Base-by-base conservation (phyloP, 2,888 invertebrate species). In the Erebia epiphron region DNA sequence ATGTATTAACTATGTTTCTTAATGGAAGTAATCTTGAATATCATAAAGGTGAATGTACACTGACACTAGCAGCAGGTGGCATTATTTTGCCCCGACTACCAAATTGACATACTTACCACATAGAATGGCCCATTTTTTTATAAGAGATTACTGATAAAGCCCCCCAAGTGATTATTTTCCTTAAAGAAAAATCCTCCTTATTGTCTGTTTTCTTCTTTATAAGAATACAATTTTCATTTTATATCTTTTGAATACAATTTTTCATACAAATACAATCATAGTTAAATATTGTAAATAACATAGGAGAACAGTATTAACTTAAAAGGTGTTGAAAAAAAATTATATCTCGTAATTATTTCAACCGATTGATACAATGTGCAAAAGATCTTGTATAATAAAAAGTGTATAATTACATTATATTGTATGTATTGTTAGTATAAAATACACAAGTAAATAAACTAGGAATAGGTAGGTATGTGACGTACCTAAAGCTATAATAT, bases 381-480 rank as follows among this genome's bases (percentile, higher is more conserved):
- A 86, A 86, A 82, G 78, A 82, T 79, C 88, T 84, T 90, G 88
- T 85, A 84, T 79, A 86, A 77, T 68, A 85, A 88, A 60, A 86
- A 83, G 84, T 86, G 86, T 86, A 81, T 81, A 79, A 79, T 84
- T 83, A 84, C 84, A 84, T 82, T 80, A 81, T 80, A 83, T 85
- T 88, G 83, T 90, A 91, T 87, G 86, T 91, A 90, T 87, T 89
- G 83, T 88, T 91, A 91, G 91, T 91, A 89, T 91, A 84, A 83
- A 89, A 90, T 89, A 92, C 87, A 88, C 86, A 86, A 87, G 80
- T 87, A 86, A 89, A 88, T 70, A 75, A 62, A 85, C 84, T 75
- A 73, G 72, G 58, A 52, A 46, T 69, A 70, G 75, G 75, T 69
- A 70, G 75, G 75, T 84, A 80, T 82, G 84, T 60, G 74, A 65